phyloP scores from a whole-genome alignment of 2,113 vertebrate genomes.

The Syngnathus scovelli region DNA sequence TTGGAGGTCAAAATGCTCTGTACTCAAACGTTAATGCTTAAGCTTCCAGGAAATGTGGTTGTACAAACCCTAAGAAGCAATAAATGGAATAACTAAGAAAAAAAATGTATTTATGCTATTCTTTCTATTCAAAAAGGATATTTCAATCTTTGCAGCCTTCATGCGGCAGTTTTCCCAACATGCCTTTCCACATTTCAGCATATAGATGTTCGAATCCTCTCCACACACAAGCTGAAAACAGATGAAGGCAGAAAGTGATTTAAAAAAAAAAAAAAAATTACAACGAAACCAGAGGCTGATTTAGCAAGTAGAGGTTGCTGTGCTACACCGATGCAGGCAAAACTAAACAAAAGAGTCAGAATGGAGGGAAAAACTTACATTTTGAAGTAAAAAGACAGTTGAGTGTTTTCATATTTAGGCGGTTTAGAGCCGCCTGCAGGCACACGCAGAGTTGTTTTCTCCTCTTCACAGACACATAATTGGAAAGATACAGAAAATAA shows the following conservation, averaged over 20 bases:
- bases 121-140: constrained; percentile 9
- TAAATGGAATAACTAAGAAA: constrained; percentile 26
- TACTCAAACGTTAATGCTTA: constrained; percentile 15
- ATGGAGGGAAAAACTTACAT: background rate
- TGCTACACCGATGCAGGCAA: background rate
- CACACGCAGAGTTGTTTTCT: background rate
- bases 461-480: background rate
- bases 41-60: constrained; percentile 15
- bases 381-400: background rate
- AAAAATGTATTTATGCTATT: constrained; percentile 11
- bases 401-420: background rate
- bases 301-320: constrained; percentile 19
- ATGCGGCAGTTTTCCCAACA: constrained; percentile 27
- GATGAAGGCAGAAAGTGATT: constrained; percentile 46
- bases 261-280: constrained; percentile 26
- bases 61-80: constrained; percentile 28
- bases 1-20: constrained; percentile 23
- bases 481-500: background rate
- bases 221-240: constrained; percentile 26
- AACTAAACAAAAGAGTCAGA: background rate
- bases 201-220: constrained; percentile 14
- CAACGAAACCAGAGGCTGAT: constrained; percentile 41
- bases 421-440: background rate
- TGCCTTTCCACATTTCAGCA: constrained; percentile 28
- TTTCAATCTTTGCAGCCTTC: constrained; percentile 20